phyloP scores from a whole-genome alignment of 2,113 vertebrate species.

The Aplodontia rufa region DNA sequence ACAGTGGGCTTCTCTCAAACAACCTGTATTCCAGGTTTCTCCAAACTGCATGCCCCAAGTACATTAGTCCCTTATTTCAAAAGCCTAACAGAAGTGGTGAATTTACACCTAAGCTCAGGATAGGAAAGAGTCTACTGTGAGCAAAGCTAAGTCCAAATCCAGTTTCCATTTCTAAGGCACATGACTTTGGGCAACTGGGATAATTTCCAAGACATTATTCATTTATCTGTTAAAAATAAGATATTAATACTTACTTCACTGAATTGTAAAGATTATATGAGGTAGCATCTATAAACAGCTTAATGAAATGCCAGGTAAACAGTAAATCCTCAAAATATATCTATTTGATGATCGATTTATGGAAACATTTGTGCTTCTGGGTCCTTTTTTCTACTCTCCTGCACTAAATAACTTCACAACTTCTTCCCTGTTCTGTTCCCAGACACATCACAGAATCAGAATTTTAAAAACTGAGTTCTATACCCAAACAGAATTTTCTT shows the following conservation, averaged over 20 bases:
- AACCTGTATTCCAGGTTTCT: not conserved
- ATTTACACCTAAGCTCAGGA: not conserved
- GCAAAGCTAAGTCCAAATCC: not conserved
- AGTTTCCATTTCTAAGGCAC: not conserved
- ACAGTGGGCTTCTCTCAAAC: not conserved
- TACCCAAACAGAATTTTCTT: conserved; percentile 76
- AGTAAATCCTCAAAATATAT: not conserved
- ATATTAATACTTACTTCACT: not conserved
- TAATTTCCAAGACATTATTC: not conserved
- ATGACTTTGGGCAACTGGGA: not conserved
- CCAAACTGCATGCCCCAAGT: not conserved
- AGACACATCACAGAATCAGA: conserved; percentile 65
- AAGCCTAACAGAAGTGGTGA: not conserved
- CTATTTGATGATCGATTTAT: not conserved
- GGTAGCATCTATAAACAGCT: not conserved
- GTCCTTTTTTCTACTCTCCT: not conserved
- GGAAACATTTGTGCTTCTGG: not conserved
- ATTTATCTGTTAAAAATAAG: not conserved
- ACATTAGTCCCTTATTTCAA: not conserved
- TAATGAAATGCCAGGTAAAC: not conserved
- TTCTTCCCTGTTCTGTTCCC: conserved; percentile 23
- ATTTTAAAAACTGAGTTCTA: conserved; percentile 61
- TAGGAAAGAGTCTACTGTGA: not conserved
- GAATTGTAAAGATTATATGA: not conserved
- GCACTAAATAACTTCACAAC: conserved; percentile 46